Base-by-base conservation (phyloP, 2,888 invertebrate genomes). In the Polylopha cassiicola region DNA sequence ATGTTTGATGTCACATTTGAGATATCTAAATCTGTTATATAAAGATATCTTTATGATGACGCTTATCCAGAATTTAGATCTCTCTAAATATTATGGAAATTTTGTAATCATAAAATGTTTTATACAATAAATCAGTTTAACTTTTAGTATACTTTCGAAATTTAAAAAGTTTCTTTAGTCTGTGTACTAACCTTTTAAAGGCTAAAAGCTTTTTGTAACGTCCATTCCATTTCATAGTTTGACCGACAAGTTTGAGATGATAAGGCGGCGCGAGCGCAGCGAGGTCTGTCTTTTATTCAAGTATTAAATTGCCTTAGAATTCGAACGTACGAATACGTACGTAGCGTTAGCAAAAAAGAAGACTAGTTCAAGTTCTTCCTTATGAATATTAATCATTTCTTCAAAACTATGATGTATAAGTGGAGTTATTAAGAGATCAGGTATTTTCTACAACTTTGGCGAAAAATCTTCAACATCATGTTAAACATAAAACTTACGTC, bases 331-430 rank as follows among this genome's bases (percentile, higher is more conserved):
- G 44, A 43, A 38, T 48, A 50, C 39, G 44, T 36, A 34, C 20
- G 16, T 73, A 75, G 26, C 42, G 72, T 56, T 47, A 55, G 61
- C 58, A 68, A 50, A 37, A 44, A 46, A 55, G n/a, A 48, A 30
- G 18, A 21, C 18, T 13, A 17, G 18, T 1, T 6, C 15, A 14
- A 20, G 8, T 14, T 13, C 2, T 5, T 9, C 13, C 13, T 3
- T 27, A 17, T 7, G 16, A 27, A 7, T 33, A 11, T 10, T 8
- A 16, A 9, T 3, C 7, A 11, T 7, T n/a, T 13, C 23, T 23
- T 11, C 2, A 6, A n/a, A n/a, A n/a, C n/a, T n/a, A n/a, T n/a
- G n/a, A n/a, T n/a, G n/a, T n/a, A n/a, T n/a, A n/a, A n/a, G n/a
- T n/a, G n/a, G n/a, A n/a, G n/a, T n/a, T n/a, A n/a, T n/a, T n/a